Percentiles rank a stretch among this genome's conserved stretches.
Conservation (phyloP, 1,140 invertebrate genomes). For the Colletes gigas region DNA sequence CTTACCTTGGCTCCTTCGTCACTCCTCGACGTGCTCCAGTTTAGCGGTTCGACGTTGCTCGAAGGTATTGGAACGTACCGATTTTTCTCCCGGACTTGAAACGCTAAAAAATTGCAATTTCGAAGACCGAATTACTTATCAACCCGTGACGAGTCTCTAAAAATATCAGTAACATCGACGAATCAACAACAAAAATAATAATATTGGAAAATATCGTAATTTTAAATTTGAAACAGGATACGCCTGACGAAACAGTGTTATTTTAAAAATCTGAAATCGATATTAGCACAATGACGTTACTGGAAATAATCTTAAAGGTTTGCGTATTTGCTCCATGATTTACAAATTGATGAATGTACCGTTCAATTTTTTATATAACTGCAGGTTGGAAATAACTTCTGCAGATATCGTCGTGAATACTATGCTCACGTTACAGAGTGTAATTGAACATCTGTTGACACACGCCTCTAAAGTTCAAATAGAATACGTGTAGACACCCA, state of each 20-base stretch:
- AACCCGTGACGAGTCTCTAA: not conserved
- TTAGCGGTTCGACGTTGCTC: slow-evolving; percentile 43
- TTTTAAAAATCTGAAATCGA: not conserved
- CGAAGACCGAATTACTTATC: not conserved
- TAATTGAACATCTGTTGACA: slow-evolving; percentile 33
- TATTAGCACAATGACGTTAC: not conserved
- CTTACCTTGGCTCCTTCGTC: slow-evolving; percentile 64
- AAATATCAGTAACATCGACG: not conserved
- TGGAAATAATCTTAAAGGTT: too few relatives aligned
- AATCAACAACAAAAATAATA: not conserved
- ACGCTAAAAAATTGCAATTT: slow-evolving; percentile 19
- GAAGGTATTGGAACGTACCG: slow-evolving; percentile 38
- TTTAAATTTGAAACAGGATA: too few relatives aligned
- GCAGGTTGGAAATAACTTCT: slow-evolving; percentile 6
- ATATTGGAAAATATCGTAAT: too few relatives aligned
- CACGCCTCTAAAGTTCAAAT: not conserved
- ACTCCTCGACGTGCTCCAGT: slow-evolving; percentile 61
- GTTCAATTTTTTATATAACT: not conserved
- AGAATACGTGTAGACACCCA: not conserved
- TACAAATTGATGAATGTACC: not conserved
- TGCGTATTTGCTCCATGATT: too few relatives aligned
- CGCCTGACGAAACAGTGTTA: too few relatives aligned
- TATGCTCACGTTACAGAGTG: slow-evolving; percentile 1
- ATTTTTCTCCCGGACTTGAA: slow-evolving; percentile 25
- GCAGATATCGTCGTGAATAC: not conserved